Evolutionary conservation across 2,888 invertebrate genomes (phyloP).

Genomic region (Mesorhabditis spiculigera): DNA sequence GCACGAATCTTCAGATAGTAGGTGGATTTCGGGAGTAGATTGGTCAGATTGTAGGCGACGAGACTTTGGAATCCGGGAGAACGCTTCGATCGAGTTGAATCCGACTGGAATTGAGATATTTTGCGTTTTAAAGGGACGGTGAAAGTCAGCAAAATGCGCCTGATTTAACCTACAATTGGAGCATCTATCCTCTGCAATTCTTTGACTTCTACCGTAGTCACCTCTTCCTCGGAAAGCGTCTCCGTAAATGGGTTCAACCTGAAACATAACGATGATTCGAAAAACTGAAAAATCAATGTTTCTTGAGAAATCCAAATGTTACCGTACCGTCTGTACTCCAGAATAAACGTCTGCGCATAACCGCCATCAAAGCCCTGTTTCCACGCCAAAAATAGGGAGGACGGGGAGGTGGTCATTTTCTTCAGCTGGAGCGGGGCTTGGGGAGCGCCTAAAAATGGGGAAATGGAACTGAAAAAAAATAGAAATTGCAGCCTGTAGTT

Average conservation of each 20-base stretch:
- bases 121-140: neutral
- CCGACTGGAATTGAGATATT: neutral
- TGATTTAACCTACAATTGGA: neutral
- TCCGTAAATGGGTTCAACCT: slow-evolving; percentile 34
- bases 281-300: neutral
- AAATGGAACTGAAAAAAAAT: no score
- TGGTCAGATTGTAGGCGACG: slow-evolving; percentile 41
- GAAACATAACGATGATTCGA: slow-evolving; percentile 6
- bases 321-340: slow-evolving; percentile 25
- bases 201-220: slow-evolving; percentile 21
- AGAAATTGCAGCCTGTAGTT: neutral
- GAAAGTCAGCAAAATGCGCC: no score
- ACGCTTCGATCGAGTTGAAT: neutral
- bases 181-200: slow-evolving; percentile 16
- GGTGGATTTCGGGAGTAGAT: slow-evolving; percentile 40
- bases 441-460: slow-evolving; percentile 37
- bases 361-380: slow-evolving; percentile 55
- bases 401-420: slow-evolving; percentile 29
- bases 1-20: slow-evolving; percentile 36
- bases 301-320: neutral
- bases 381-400: slow-evolving; percentile 48
- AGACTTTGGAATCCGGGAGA: neutral
- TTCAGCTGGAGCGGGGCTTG: slow-evolving; percentile 33
- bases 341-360: slow-evolving; percentile 38
- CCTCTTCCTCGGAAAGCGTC: slow-evolving; percentile 20